phyloP scores from a whole-genome alignment of 37 sponge, comb jelly and placozoan species.

The Ephydatia muelleri region DNA sequence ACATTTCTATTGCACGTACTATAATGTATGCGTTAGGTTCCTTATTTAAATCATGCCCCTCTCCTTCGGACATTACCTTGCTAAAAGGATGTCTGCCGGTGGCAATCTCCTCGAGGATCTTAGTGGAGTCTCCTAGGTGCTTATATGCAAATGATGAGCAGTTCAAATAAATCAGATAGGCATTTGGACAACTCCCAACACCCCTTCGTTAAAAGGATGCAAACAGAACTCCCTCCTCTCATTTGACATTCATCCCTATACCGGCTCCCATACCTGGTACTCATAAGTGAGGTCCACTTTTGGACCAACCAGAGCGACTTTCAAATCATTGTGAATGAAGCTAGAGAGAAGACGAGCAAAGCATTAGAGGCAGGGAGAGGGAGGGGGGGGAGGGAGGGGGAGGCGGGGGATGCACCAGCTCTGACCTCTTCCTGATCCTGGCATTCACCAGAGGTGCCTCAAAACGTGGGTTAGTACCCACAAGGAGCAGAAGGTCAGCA shows the following conservation, averaged over 20 bases:
- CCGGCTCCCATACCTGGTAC: slow-evolving; percentile 49
- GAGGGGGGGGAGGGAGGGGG: not conserved
- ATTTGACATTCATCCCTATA: not conserved
- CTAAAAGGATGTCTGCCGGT: slow-evolving; percentile 83
- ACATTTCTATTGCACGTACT: no score
- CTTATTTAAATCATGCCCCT: no score
- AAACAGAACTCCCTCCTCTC: not conserved
- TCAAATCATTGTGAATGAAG: slow-evolving; percentile 85
- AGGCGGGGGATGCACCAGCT: not conserved
- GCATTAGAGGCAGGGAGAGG: not conserved
- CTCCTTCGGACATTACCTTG: slow-evolving; percentile 37
- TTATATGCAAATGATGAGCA: slow-evolving; percentile 3
- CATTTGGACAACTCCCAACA: not conserved
- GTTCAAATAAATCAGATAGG: not conserved
- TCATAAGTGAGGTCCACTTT: slow-evolving; percentile 86
- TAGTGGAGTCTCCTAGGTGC: slow-evolving; percentile 81
- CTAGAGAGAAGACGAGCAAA: slow-evolving; percentile 26
- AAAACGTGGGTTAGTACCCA: slow-evolving; percentile 94
- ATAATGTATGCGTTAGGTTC: no score
- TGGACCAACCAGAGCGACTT: slow-evolving; percentile 74
- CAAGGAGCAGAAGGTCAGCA: slow-evolving; percentile 88
- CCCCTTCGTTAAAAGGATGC: not conserved
- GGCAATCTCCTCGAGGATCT: slow-evolving; percentile 66
- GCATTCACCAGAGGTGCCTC: slow-evolving; percentile 94
- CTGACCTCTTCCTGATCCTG: slow-evolving; percentile 89